phyloP scores from a whole-genome alignment of 2,113 vertebrate species.

The Peromyscus maniculatus region DNA sequence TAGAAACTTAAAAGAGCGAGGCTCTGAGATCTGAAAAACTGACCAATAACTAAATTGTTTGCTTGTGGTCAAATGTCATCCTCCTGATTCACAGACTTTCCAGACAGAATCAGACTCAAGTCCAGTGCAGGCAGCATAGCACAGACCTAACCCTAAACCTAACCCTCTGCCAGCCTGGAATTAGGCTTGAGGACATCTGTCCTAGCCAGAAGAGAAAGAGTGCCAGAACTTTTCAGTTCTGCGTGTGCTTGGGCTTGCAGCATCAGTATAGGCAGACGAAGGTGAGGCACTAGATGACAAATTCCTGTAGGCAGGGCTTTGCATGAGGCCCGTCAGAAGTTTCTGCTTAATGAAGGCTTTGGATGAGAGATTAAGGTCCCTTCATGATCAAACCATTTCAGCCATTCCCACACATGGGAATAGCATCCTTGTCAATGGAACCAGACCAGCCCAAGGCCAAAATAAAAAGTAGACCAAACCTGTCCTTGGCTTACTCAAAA shows the following conservation, averaged over 20 bases:
- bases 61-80: conserved; percentile 43
- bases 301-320: conserved; percentile 59
- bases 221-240: conserved; percentile 50
- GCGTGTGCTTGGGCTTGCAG: conserved; percentile 70
- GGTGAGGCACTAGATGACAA: conserved; percentile 54
- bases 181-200: conserved; percentile 58
- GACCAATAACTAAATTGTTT: conserved; percentile 7
- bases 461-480: conserved; percentile 70
- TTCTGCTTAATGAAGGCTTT: conserved; percentile 72
- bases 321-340: conserved; percentile 12
- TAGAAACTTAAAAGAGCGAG: conserved; percentile 50
- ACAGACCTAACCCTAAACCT: neutral
- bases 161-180: conserved; percentile 45
- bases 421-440: conserved; percentile 5
- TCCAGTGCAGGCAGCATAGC: neutral
- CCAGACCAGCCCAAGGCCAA: conserved; percentile 39
- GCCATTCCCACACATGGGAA: conserved; percentile 53
- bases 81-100: neutral
- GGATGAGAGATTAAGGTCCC: conserved; percentile 61
- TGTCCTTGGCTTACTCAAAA: conserved; percentile 33
- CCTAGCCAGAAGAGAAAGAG: conserved; percentile 38
- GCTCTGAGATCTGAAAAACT: conserved; percentile 33
- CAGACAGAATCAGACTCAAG: conserved; percentile 31
- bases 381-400: conserved; percentile 69
- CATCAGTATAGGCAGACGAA: neutral